phyloP scores from a whole-genome alignment of 2,113 vertebrate species.

The Hemibagrus wyckioides region DNA sequence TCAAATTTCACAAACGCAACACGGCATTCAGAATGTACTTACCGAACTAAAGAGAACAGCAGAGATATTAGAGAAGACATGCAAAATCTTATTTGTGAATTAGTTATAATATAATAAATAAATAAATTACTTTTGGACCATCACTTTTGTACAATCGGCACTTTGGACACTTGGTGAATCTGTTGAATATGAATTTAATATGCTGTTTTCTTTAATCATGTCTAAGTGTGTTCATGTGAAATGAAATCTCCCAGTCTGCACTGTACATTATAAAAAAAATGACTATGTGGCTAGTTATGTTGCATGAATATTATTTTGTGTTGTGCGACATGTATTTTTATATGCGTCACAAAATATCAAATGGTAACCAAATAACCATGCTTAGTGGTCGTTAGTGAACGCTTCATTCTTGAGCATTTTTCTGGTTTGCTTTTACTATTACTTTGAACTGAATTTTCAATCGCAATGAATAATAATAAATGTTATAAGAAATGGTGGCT shows the following conservation, averaged over 20 bases:
- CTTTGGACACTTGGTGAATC: neutral
- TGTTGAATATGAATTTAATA: neutral
- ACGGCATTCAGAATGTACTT: neutral
- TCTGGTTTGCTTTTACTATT: neutral
- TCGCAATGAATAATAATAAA: neutral
- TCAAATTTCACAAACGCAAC: neutral
- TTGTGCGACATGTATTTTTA: neutral
- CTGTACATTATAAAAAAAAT: conserved; percentile 4
- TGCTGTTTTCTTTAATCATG: neutral
- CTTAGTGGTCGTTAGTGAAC: neutral
- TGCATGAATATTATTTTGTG: conserved; percentile 25
- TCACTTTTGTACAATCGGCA: neutral
- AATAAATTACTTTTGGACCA: neutral
- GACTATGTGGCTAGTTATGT: neutral
- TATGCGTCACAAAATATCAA: neutral
- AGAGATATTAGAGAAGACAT: neutral
- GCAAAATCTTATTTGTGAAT: neutral
- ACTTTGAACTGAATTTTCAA: neutral
- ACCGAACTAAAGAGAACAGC: neutral
- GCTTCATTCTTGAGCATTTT: neutral
- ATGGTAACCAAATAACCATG: neutral
- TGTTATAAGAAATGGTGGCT: neutral
- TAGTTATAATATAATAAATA: neutral
- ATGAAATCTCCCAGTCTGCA: neutral
- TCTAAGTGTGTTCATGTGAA: neutral